A percentile compares a stretch with the other conserved stretches of the same genome.
These are phyloP conservation scores for Drosophila simulans DNA, from an alignment of 1,140 invertebrate species.

Conservation along the genomic window DNA sequence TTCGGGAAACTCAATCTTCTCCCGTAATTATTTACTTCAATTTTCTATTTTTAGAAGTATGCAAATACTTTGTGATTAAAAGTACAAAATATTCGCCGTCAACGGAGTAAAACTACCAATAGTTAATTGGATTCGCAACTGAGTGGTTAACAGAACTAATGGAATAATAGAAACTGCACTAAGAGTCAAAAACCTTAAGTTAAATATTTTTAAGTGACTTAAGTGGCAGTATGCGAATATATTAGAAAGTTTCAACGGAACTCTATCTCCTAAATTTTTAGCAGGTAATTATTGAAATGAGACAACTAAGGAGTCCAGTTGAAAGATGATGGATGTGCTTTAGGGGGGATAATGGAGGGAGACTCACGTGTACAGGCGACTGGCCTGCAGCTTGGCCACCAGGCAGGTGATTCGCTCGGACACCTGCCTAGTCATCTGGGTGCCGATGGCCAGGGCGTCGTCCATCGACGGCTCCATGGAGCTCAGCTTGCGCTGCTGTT, in stretches of 20 bases:
- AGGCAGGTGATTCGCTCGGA: constrained; percentile 61
- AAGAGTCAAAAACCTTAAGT: background rate
- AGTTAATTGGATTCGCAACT: constrained; percentile 2
- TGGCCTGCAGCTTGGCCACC: constrained; percentile 67
- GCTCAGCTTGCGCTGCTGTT: constrained; percentile 69
- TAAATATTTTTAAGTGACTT: too few relatives aligned
- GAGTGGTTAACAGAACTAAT: background rate
- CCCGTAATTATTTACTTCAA: background rate
- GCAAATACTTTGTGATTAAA: background rate
- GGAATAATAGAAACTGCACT: background rate
- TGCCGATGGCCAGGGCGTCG: constrained; percentile 76
- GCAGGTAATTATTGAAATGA: too few relatives aligned
- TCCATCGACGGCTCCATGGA: constrained; percentile 77
- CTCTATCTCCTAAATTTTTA: too few relatives aligned
- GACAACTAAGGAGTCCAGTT: background rate
- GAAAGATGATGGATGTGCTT: background rate
- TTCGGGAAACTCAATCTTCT: too few relatives aligned
- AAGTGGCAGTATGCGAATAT: too few relatives aligned
- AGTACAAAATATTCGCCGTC: background rate
- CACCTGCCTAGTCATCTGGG: constrained; percentile 74
- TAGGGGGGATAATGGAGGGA: background rate
- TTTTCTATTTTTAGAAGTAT: too few relatives aligned
- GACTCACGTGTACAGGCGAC: constrained; percentile 75
- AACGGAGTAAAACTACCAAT: background rate
- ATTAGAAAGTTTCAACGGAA: too few relatives aligned